Evolutionary conservation across 2,113 vertebrate species (phyloP).

Genomic region (Pyrgilauda ruficollis): DNA sequence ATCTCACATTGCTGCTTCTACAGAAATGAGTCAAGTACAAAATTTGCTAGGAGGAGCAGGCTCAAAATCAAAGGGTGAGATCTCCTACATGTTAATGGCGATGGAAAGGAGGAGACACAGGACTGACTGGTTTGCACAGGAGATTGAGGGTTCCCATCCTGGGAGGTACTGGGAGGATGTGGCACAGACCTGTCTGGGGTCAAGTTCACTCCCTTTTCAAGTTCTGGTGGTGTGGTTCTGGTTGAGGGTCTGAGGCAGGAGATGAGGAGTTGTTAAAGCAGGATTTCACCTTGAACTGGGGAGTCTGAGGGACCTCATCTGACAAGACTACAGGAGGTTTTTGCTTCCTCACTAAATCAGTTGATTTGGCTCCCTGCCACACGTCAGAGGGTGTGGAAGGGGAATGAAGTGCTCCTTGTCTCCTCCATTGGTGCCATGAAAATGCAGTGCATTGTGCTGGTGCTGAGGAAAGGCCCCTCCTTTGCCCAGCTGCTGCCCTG

Average conservation of each 20-base stretch:
- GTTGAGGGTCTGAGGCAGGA: not conserved
- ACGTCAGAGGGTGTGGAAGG: not conserved
- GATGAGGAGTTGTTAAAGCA: not conserved
- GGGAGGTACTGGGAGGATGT: not conserved
- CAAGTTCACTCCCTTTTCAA: fast-evolving
- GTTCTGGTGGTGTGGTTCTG: not conserved
- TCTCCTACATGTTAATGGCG: not conserved
- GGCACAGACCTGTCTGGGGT: not conserved
- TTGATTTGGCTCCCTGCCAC: not conserved
- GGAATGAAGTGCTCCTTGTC: not conserved
- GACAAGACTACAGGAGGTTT: not conserved
- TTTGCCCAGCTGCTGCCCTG: not conserved
- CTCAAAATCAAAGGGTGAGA: not conserved
- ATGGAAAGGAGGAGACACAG: not conserved
- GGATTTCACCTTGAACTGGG: not conserved
- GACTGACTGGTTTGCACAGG: not conserved
- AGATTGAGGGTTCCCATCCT: not conserved
- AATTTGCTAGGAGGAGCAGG: not conserved
- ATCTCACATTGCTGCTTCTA: not conserved
- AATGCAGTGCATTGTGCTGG: not conserved
- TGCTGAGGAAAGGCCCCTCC: not conserved
- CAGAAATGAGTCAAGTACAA: not conserved
- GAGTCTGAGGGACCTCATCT: not conserved
- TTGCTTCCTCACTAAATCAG: not conserved
- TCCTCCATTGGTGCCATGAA: not conserved